These are phyloP conservation scores for Lates calcarifer DNA, from an alignment of 2,113 vertebrate genomes.

Conservation along the genomic window DNA sequence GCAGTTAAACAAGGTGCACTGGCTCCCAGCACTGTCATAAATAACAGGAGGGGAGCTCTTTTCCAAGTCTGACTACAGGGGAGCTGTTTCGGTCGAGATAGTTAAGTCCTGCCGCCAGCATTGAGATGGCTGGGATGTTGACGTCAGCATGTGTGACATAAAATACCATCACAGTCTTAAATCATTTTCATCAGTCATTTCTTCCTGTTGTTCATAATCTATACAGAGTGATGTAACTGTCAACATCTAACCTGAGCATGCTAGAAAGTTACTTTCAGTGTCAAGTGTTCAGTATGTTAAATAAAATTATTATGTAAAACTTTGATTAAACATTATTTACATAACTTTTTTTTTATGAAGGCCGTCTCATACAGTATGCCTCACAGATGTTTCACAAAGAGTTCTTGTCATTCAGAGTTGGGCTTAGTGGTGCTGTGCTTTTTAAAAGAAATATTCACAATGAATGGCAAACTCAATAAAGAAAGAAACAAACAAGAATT, in stretches of 20 bases:
- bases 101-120: constrained; percentile 1
- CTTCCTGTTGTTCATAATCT: background rate
- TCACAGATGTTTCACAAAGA: background rate
- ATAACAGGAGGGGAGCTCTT: constrained; percentile 52
- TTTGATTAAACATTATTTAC: background rate
- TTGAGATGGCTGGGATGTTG: background rate
- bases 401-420: background rate
- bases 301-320: background rate
- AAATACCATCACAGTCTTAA: background rate
- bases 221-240: background rate
- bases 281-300: background rate
- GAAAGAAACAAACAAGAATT: background rate
- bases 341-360: background rate
- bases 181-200: background rate
- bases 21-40: constrained; percentile 67
- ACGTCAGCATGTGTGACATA: background rate
- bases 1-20: constrained; percentile 69
- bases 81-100: constrained; percentile 32
- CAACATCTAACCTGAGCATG: background rate
- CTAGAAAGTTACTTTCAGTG: background rate
- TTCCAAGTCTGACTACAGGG: constrained; percentile 37
- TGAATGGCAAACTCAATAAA: background rate
- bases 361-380: background rate
- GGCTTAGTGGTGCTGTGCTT: background rate
- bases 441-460: background rate